phyloP scores from a whole-genome alignment of 2,888 invertebrate genomes.

The Nymphalis polychloros region DNA sequence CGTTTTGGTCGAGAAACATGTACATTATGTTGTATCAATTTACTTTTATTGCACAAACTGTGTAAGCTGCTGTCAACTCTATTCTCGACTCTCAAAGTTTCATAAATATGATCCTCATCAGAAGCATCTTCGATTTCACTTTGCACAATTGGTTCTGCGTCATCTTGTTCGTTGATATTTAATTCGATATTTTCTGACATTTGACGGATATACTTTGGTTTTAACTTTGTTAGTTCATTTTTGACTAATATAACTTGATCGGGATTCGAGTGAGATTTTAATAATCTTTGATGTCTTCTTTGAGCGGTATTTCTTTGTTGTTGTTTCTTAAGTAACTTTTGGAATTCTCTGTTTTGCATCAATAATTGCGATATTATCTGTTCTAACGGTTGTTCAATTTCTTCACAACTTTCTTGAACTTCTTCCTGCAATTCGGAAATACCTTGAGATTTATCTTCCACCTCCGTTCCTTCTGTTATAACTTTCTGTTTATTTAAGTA shows the following conservation, averaged over 20 bases:
- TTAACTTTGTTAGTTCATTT: slow-evolving; percentile 58
- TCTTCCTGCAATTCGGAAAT: slow-evolving; percentile 48
- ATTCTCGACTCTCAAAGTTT: slow-evolving; percentile 78
- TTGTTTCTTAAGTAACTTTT: slow-evolving; percentile 88
- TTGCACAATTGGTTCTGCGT: slow-evolving; percentile 45
- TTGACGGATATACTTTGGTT: slow-evolving; percentile 67
- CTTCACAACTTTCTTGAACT: slow-evolving; percentile 60
- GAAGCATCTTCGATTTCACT: slow-evolving; percentile 51
- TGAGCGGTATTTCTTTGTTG: slow-evolving; percentile 81
- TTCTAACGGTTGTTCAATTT: slow-evolving; percentile 83
- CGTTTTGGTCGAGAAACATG: slow-evolving; percentile 59
- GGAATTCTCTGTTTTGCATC: slow-evolving; percentile 91
- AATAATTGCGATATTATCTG: slow-evolving; percentile 91
- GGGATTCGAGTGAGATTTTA: slow-evolving; percentile 78
- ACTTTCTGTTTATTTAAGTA: slow-evolving; percentile 76
- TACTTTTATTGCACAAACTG: slow-evolving; percentile 58
- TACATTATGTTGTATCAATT: slow-evolving; percentile 60
- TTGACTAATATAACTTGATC: slow-evolving; percentile 75
- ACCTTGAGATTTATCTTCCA: slow-evolving; percentile 61
- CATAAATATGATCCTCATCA: slow-evolving; percentile 83
- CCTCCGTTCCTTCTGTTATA: slow-evolving; percentile 71
- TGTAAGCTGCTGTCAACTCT: slow-evolving; percentile 58
- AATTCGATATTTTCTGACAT: slow-evolving; percentile 62
- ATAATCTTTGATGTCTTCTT: slow-evolving; percentile 78
- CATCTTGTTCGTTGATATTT: slow-evolving; percentile 45